Conservation (phyloP, 2,888 invertebrate species). For the Diloba caeruleocephala region DNA sequence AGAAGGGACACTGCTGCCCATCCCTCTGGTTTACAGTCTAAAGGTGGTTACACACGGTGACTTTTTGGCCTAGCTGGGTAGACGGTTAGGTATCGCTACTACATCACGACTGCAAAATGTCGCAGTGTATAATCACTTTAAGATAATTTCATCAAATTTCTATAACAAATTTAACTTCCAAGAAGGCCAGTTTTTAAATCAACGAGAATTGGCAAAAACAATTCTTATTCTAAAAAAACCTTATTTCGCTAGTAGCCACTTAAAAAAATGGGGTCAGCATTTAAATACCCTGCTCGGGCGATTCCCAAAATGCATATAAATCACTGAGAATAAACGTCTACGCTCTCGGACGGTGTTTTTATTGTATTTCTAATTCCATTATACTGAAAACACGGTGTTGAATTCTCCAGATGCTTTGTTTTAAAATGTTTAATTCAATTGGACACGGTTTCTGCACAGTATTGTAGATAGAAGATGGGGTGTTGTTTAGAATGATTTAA, state of each 20-base stretch:
- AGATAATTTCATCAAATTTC: too few relatives aligned
- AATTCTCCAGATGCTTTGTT: constrained; percentile 36
- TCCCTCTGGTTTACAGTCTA: too few relatives aligned
- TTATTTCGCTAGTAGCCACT: constrained; percentile 49
- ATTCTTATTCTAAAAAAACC: constrained; percentile 53
- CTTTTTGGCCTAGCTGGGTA: too few relatives aligned
- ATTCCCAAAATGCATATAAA: constrained; percentile 73
- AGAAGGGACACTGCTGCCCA: too few relatives aligned
- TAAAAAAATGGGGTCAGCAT: constrained; percentile 68
- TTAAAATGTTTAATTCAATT: constrained; percentile 42
- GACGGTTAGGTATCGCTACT: too few relatives aligned
- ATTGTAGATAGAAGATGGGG: constrained; percentile 38
- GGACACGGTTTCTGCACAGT: constrained; percentile 36
- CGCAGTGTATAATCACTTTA: too few relatives aligned
- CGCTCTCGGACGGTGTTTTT: constrained; percentile 63
- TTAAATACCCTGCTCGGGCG: constrained; percentile 62
- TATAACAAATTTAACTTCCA: too few relatives aligned
- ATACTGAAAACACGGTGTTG: constrained; percentile 49
- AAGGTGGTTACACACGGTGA: too few relatives aligned
- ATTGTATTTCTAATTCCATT: constrained; percentile 61
- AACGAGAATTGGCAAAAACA: constrained; percentile 13
- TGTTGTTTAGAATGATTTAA: too few relatives aligned
- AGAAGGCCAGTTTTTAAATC: constrained; percentile 4
- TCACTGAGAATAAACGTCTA: constrained; percentile 68
- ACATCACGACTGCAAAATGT: too few relatives aligned